Evolutionary conservation across 2,888 invertebrate genomes (phyloP).

Genomic region (Pterobdella sp.): DNA sequence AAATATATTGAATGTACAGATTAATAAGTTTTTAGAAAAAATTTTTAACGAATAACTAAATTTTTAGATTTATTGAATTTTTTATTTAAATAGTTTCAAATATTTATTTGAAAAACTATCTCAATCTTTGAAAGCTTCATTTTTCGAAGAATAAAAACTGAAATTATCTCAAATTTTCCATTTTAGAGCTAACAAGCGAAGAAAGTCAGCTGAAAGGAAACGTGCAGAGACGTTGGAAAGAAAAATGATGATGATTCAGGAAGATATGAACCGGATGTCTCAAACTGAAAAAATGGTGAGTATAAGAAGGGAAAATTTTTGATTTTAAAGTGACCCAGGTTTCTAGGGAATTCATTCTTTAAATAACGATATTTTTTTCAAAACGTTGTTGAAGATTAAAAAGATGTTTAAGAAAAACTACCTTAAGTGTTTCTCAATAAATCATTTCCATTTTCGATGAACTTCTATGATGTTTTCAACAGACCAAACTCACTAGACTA

Average conservation of each 20-base stretch:
- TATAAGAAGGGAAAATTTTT: not conserved
- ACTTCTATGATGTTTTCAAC: not conserved
- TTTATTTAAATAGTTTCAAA: not conserved
- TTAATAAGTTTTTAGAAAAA: not conserved
- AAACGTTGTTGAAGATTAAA: not conserved
- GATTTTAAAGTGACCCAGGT: no score
- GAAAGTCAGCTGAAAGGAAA: not conserved
- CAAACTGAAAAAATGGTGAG: constrained; percentile 2
- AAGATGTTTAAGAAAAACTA: no score
- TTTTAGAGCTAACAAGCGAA: not conserved
- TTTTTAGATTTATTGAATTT: not conserved
- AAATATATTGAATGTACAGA: no score
- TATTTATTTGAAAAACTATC: not conserved
- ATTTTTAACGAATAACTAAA: not conserved
- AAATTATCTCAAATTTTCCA: not conserved
- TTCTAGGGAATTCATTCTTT: no score
- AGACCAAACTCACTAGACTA: not conserved
- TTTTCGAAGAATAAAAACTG: not conserved
- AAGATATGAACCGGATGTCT: constrained; percentile 1
- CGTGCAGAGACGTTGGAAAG: not conserved
- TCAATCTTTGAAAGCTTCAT: not conserved
- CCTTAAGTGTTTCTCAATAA: no score
- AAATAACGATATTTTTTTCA: not conserved
- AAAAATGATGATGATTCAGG: constrained; percentile 6
- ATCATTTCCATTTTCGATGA: no score